phyloP scores from a whole-genome alignment of 2,888 invertebrate species.

The Eilema sororculum region DNA sequence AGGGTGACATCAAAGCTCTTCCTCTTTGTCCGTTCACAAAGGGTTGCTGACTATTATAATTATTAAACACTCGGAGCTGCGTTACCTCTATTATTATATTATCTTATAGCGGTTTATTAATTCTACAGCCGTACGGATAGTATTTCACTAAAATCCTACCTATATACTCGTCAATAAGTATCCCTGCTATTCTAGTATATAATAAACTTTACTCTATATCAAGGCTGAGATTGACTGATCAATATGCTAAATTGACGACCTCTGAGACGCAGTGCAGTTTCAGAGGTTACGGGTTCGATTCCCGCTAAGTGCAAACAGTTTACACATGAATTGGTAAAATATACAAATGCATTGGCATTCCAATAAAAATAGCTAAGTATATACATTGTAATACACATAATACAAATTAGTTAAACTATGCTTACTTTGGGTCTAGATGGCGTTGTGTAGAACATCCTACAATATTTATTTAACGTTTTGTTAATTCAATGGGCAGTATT shows the following conservation, averaged over 20 bases:
- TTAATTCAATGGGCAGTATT: conserved; percentile 3
- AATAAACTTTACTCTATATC: not conserved
- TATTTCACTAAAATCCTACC: not conserved
- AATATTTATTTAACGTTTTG: conserved; percentile 12
- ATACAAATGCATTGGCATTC: too few species aligned
- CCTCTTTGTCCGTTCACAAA: conserved; percentile 72
- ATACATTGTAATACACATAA: not conserved
- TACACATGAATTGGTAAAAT: not conserved
- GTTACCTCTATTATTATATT: conserved; percentile 34
- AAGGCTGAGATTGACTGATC: not conserved
- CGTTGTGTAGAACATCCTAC: too few species aligned
- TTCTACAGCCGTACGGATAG: not conserved
- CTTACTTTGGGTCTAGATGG: too few species aligned
- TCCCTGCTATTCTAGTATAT: not conserved
- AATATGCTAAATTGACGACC: not conserved
- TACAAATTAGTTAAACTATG: too few species aligned
- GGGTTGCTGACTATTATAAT: conserved; percentile 73
- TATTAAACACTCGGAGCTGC: conserved; percentile 61
- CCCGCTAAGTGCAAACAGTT: not conserved
- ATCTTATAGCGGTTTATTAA: not conserved
- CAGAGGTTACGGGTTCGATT: not conserved
- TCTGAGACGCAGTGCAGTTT: not conserved
- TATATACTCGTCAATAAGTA: not conserved
- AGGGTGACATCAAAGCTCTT: conserved; percentile 82
- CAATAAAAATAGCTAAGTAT: not conserved